phyloP scores from a whole-genome alignment of 2,797 vertebrate genomes.

The Scolopax rusticola region DNA sequence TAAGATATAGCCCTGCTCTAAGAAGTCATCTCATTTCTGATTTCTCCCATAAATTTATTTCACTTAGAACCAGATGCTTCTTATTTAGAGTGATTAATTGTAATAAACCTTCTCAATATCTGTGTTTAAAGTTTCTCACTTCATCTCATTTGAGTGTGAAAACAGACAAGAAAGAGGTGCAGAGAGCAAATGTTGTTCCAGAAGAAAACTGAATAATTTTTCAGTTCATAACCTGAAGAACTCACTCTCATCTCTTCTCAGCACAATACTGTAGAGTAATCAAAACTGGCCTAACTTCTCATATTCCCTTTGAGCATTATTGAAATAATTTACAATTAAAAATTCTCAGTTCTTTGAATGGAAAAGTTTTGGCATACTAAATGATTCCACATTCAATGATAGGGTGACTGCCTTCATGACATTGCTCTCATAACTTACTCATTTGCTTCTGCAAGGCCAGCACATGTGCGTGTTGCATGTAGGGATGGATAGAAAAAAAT shows the following conservation, averaged over 20 bases:
- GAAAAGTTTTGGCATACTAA: background rate
- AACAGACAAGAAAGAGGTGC: slow-evolving; percentile 4
- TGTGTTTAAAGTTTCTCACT: slow-evolving; percentile 3
- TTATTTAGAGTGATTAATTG: slow-evolving; percentile 12
- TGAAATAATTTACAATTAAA: background rate
- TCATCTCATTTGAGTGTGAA: background rate
- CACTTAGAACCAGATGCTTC: slow-evolving; percentile 9
- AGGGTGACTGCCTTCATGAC: background rate
- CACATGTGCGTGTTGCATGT: rapidly evolving
- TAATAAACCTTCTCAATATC: slow-evolving; percentile 2
- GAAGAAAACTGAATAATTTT: background rate
- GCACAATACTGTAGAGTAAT: background rate
- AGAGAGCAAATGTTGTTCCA: background rate
- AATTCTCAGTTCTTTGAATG: background rate
- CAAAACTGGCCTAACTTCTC: background rate
- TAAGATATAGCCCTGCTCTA: slow-evolving; percentile 29
- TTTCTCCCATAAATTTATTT: background rate
- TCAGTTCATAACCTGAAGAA: background rate
- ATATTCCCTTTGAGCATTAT: background rate
- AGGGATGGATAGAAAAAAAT: background rate
- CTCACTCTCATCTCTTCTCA: background rate
- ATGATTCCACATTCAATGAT: background rate
- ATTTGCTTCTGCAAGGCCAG: background rate
- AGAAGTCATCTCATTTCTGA: slow-evolving; percentile 32
- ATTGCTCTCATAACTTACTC: background rate